Evolutionary conservation across 2,113 vertebrate genomes (phyloP), one percentile per base, ranked within the genome.

Genomic region (Camarhynchus parvulus): DNA sequence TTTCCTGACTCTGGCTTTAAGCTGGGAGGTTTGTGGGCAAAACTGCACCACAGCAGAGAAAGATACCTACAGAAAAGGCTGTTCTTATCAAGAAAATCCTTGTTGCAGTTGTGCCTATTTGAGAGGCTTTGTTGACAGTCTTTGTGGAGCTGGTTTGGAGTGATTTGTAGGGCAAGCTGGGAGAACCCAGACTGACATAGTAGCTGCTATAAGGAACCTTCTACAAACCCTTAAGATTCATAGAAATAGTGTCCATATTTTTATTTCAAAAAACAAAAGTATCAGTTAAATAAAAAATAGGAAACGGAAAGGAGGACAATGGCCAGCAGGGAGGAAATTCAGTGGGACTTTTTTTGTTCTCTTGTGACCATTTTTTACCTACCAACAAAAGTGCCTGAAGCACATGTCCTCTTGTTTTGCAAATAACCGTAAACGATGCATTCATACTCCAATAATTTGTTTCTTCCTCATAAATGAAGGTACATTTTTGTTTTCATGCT

Each of bases 371-470:
- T 69, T 76, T 86, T 90, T 90, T 47, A 67, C 28, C 64, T 90
- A 69, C 67, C 79, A 90, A 53, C 20, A 24, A 81, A 85, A 59
- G 62, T 87, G 83, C 82, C 86, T 73, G 61, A 44, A 78, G 84
- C 87, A 46, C 20, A 31, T 27, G 37, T 55, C 30, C n/a, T 66
- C 59, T 69, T 91, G 50, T 67, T 90, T 66, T 75, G 41, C 73
- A 73, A 33, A 92, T 93, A 75, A 88, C 85, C 75, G 56, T 89
- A 80, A 81, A 90, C 31, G 1, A 66, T 90, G 47, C 80, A 82
- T 97, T 97, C 69, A 91, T 93, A 82, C 47, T 87, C 72, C 84
- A 76, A 78, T 83, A 2, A 68, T 96, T 97, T 95, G 69, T 95
- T 95, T 97, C 81, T 76, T 94, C 85, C 90, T 74, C 88, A 72